Percentiles rank a stretch among this genome's conserved stretches.
Conservation (phyloP, 1,140 invertebrate species). For the Drosophila miranda region DNA sequence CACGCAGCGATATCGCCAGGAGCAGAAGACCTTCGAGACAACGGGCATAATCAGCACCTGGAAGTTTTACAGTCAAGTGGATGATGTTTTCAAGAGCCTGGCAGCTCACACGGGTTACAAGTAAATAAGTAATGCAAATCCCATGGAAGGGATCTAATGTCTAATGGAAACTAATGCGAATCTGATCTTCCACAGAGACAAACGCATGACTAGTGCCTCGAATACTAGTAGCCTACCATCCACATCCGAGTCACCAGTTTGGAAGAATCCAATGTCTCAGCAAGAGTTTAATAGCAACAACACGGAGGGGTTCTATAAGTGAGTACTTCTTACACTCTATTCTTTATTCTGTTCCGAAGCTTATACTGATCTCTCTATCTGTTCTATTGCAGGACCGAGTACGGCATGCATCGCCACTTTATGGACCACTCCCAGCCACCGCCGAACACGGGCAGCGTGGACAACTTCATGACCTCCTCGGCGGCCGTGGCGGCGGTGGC, state of each 20-base stretch:
- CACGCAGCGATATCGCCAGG: conserved; percentile 78
- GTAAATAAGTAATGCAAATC: conserved; percentile 32
- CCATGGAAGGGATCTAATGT: too few species aligned
- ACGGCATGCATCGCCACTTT: conserved; percentile 81
- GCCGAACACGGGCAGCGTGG: conserved; percentile 73
- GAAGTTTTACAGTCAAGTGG: conserved; percentile 81
- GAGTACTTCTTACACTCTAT: not conserved
- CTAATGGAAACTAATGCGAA: not conserved
- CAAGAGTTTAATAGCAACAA: conserved; percentile 82
- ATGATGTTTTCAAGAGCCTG: conserved; percentile 81
- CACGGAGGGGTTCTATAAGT: conserved; percentile 82
- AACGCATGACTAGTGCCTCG: conserved; percentile 79
- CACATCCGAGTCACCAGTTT: conserved; percentile 81
- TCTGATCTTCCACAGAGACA: conserved; percentile 58
- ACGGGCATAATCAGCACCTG: conserved; percentile 81
- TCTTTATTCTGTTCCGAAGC: not conserved
- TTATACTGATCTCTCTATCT: not conserved
- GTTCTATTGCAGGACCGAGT: conserved; percentile 68
- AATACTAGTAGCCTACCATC: conserved; percentile 80
- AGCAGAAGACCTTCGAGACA: conserved; percentile 79
- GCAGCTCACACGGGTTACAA: conserved; percentile 78
- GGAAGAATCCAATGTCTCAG: conserved; percentile 82
- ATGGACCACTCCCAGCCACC: conserved; percentile 81
- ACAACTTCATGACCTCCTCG: conserved; percentile 79
- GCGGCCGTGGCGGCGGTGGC: conserved; percentile 78